phyloP scores from a whole-genome alignment of 1,140 invertebrate genomes.

The Caerostris darwini region DNA sequence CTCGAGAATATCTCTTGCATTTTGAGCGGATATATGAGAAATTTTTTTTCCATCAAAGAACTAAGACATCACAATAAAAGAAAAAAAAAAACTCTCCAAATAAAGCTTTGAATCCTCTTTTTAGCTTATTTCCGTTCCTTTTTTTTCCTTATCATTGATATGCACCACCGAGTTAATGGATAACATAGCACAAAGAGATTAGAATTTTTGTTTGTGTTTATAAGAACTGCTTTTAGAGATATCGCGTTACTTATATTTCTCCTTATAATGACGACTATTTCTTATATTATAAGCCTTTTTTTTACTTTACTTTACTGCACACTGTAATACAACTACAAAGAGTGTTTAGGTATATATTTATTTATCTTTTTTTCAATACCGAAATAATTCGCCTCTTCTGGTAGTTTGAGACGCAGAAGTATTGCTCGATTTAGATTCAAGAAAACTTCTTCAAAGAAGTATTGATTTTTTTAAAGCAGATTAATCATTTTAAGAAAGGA shows the following conservation, averaged over 20 bases:
- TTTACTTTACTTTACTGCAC: not conserved
- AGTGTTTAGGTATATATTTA: not conserved
- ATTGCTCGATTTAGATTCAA: not conserved
- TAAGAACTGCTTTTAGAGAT: not conserved
- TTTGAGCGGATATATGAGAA: constrained; percentile 49
- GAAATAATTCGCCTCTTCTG: not conserved
- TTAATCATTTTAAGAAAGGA: not conserved
- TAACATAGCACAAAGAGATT: constrained; percentile 30
- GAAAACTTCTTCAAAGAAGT: not conserved
- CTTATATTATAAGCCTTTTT: constrained; percentile 26
- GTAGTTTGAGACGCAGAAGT: not conserved
- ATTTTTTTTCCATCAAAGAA: constrained; percentile 23
- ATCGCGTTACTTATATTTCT: not conserved
- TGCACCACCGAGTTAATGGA: constrained; percentile 33
- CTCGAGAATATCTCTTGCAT: constrained; percentile 43
- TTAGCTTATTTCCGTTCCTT: constrained; percentile 22
- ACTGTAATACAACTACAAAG: not conserved
- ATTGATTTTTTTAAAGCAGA: not conserved
- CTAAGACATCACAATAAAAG: not conserved
- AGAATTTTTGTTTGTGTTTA: constrained; percentile 48
- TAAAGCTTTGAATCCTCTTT: constrained; percentile 12
- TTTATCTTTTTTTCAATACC: not conserved
- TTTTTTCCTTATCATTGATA: not conserved
- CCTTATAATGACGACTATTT: not conserved
- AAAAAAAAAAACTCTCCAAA: not conserved